These are phyloP conservation scores for Mimas tiliae DNA, from an alignment of 2,888 invertebrate genomes.

Conservation along the genomic window DNA sequence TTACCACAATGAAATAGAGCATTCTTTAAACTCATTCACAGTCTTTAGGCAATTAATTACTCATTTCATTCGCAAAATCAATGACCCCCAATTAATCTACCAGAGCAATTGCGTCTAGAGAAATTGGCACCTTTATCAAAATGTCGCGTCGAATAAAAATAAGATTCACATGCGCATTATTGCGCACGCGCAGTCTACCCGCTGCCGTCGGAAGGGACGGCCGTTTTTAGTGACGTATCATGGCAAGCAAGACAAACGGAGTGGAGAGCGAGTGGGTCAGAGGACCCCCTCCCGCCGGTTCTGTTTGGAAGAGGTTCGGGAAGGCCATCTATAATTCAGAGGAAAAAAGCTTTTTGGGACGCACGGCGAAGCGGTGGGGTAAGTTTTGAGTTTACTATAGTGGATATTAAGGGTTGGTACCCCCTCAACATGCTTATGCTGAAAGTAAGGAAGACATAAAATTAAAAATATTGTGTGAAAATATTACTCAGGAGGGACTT, in stretches of 20 bases:
- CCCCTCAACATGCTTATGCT: too few relatives aligned
- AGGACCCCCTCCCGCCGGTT: constrained; percentile 60
- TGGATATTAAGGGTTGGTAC: not conserved
- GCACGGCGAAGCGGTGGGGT: constrained; percentile 79
- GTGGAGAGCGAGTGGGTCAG: constrained; percentile 69
- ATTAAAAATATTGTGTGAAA: too few relatives aligned
- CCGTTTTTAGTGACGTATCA: constrained; percentile 38
- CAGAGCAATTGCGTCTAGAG: not conserved
- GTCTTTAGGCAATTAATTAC: not conserved
- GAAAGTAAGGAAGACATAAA: too few relatives aligned
- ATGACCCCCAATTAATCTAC: not conserved
- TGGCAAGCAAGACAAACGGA: constrained; percentile 69
- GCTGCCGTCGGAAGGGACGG: constrained; percentile 44
- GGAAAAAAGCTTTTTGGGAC: constrained; percentile 71
- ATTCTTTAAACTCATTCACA: not conserved
- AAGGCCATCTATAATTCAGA: constrained; percentile 68
- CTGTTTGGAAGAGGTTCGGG: constrained; percentile 54
- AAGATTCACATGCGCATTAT: constrained; percentile 42
- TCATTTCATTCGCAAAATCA: constrained; percentile 11
- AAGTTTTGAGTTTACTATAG: constrained; percentile 39
- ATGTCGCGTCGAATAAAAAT: constrained; percentile 28
- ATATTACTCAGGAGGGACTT: too few relatives aligned
- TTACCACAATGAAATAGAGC: not conserved
- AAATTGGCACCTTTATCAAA: constrained; percentile 29
- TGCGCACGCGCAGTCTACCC: constrained; percentile 54